Conservation (phyloP, 30 jellyfish, hydroid and myxozoan genomes). For the Hydractinia echinata region DNA sequence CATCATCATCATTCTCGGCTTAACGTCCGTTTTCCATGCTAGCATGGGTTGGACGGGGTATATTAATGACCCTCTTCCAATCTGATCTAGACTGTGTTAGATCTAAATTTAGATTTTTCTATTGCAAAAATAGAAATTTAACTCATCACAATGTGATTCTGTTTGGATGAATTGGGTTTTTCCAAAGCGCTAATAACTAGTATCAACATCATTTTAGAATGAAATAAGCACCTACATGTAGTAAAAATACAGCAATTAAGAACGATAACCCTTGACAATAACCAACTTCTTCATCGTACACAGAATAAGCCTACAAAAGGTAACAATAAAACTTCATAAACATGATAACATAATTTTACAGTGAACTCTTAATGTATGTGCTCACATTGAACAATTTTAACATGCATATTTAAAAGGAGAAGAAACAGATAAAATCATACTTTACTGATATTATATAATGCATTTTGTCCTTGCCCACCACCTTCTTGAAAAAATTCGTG, state of each 20-base stretch:
- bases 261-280: conserved; percentile 95
- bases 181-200: too few species aligned
- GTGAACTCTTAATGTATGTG: not conserved
- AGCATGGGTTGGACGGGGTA: too few species aligned
- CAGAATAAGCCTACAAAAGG: conserved; percentile 75
- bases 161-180: too few species aligned
- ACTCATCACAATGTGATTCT: too few species aligned
- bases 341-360: not conserved
- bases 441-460: conserved; percentile 76
- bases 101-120: too few species aligned
- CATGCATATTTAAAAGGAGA: not conserved
- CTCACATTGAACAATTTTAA: too few species aligned
- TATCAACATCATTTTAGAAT: not conserved
- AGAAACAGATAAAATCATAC: conserved; percentile 23
- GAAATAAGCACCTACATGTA: conserved; percentile 52
- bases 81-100: too few species aligned
- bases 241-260: conserved; percentile 74
- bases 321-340: not conserved
- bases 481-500: conserved; percentile 75
- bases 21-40: too few species aligned
- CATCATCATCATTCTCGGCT: too few species aligned
- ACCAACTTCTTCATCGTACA: conserved; percentile 88
- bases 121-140: too few species aligned
- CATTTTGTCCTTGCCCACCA: conserved; percentile 80
- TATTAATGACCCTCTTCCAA: too few species aligned